Conservation (phyloP, 1,140 invertebrate species). For the Cotesia vestalis region DNA sequence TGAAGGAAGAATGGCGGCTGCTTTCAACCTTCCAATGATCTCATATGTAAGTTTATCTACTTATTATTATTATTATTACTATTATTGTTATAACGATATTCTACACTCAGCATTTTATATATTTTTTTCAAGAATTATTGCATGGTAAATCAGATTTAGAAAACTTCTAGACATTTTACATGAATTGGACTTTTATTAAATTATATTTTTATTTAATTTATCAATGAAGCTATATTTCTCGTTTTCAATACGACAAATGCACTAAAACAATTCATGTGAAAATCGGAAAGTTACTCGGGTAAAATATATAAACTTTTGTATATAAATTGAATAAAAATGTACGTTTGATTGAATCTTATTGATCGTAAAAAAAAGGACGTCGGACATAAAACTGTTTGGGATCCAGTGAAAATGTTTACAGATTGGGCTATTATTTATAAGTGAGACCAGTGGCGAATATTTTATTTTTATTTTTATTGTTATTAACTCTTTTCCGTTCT, state of each 20-base stretch:
- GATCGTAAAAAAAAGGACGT: conserved; percentile 2
- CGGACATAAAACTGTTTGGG: not conserved
- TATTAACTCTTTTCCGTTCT: not conserved
- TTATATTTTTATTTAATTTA: not conserved
- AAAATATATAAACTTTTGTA: not conserved
- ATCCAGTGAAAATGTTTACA: not conserved
- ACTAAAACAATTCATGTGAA: conserved; percentile 5
- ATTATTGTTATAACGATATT: not conserved
- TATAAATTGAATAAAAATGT: conserved; percentile 6
- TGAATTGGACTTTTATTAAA: not conserved
- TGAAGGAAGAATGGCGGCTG: conserved; percentile 92
- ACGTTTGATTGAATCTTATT: conserved; percentile 13
- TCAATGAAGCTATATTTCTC: not conserved
- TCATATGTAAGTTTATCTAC: conserved; percentile 73
- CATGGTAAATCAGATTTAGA: too few species aligned
- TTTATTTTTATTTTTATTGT: not conserved
- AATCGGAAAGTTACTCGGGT: not conserved
- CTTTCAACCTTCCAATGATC: conserved; percentile 92
- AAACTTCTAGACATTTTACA: not conserved
- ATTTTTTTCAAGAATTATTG: not conserved
- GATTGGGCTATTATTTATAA: not conserved
- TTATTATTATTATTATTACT: not conserved
- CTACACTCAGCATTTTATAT: not conserved
- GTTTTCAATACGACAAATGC: conserved; percentile 17
- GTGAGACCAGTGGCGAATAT: not conserved